Evolutionary conservation across 2,797 vertebrate genomes (phyloP).

Genomic region (Iguana delicatissima): DNA sequence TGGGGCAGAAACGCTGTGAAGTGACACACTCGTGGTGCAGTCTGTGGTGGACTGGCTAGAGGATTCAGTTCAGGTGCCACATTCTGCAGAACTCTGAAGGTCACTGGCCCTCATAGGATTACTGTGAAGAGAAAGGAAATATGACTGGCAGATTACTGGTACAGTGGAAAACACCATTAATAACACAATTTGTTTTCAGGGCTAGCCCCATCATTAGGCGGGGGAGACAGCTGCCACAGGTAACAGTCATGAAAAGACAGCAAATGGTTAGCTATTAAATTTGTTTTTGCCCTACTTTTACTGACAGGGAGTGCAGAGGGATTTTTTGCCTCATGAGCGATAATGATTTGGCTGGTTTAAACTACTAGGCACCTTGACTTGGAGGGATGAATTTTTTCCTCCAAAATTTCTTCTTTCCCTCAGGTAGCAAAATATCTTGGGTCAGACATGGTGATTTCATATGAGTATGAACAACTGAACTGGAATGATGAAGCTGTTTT

Average conservation of each 20-base stretch:
- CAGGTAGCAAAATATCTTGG: neutral
- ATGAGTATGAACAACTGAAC: slow-evolving; percentile 34
- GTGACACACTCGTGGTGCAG: neutral
- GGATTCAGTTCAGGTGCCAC: too few relatives aligned
- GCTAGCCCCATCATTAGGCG: neutral
- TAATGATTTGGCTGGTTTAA: too few relatives aligned
- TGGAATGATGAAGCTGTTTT: slow-evolving; percentile 11
- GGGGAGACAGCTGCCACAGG: too few relatives aligned
- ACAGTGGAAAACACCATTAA: slow-evolving; percentile 64
- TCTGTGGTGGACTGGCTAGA: neutral
- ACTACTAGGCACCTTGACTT: too few relatives aligned
- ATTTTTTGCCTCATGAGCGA: too few relatives aligned
- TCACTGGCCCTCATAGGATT: neutral
- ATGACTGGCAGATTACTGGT: slow-evolving; percentile 41
- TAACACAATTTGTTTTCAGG: slow-evolving; percentile 53
- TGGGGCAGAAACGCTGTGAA: neutral
- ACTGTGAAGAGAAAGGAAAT: slow-evolving; percentile 63
- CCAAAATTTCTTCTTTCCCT: neutral
- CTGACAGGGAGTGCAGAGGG: too few relatives aligned
- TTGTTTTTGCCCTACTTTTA: too few relatives aligned
- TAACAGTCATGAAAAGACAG: too few relatives aligned
- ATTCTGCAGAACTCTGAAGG: neutral
- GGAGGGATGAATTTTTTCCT: too few relatives aligned
- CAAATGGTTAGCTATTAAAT: too few relatives aligned
- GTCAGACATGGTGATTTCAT: neutral